phyloP scores from a whole-genome alignment of 1,140 invertebrate genomes.

The Pseudomyrmex cubaensis region DNA sequence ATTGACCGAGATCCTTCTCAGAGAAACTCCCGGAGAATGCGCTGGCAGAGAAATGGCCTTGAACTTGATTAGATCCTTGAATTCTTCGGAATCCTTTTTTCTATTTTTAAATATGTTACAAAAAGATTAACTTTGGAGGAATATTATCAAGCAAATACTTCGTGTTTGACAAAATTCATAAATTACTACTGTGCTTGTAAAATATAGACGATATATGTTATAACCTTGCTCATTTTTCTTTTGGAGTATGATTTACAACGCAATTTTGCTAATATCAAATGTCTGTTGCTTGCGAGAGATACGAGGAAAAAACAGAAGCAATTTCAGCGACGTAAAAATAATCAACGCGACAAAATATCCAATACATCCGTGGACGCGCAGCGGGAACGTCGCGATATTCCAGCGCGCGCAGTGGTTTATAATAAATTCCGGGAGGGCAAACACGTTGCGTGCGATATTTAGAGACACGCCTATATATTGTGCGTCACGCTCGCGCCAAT shows the following conservation, averaged over 20 bases:
- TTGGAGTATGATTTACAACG: neutral
- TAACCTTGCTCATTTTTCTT: neutral
- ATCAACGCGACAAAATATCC: constrained; percentile 16
- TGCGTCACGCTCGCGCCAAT: constrained; percentile 41
- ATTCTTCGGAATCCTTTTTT: constrained; percentile 46
- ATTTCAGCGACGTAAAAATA: neutral
- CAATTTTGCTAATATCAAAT: neutral
- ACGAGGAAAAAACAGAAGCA: neutral
- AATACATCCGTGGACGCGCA: neutral
- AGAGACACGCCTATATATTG: constrained; percentile 29
- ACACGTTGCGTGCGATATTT: constrained; percentile 58
- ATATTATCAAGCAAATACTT: neutral
- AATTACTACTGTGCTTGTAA: neutral
- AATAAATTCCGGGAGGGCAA: constrained; percentile 44
- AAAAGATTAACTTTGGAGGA: neutral
- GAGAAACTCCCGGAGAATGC: constrained; percentile 31
- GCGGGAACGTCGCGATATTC: constrained; percentile 33
- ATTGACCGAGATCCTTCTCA: constrained; percentile 69
- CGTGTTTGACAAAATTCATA: neutral
- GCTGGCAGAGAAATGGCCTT: constrained; percentile 63
- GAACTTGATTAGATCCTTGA: constrained; percentile 66
- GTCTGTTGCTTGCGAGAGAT: neutral
- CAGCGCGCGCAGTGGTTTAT: constrained; percentile 46
- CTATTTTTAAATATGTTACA: too few species aligned
- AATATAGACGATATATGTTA: too few species aligned